Percentiles rank a stretch among this genome's conserved stretches.
Evolutionary conservation across 23 tunicate genomes (phyloP).

Genomic region (Diplosoma virens): DNA sequence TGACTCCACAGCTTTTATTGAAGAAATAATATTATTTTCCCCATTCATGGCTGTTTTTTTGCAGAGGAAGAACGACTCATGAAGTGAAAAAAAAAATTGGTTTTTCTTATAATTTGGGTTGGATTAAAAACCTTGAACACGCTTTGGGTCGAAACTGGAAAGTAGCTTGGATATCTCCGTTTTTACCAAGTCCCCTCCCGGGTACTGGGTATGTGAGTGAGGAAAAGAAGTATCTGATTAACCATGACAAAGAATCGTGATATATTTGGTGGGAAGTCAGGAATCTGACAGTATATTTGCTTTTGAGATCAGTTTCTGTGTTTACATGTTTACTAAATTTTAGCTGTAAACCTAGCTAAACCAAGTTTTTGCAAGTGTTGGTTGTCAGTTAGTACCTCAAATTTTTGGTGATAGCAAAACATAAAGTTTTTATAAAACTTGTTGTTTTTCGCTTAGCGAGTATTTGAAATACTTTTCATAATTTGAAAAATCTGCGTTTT

Average conservation of each 20-base stretch:
- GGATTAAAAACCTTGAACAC: slow-evolving; percentile 43
- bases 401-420: too few species aligned
- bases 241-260: slow-evolving; percentile 44
- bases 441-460: too few species aligned
- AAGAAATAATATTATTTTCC: not conserved
- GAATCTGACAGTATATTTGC: not conserved
- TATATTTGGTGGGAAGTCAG: not conserved
- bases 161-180: slow-evolving; percentile 79
- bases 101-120: slow-evolving; percentile 41
- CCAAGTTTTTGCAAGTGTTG: too few species aligned
- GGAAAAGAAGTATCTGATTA: slow-evolving; percentile 31
- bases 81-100: slow-evolving; percentile 58
- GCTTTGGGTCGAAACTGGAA: slow-evolving; percentile 93
- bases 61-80: slow-evolving; percentile 74
- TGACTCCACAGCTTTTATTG: not conserved
- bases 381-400: too few species aligned
- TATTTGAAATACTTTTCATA: too few species aligned
- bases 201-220: slow-evolving; percentile 65
- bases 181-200: slow-evolving; percentile 77
- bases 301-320: not conserved
- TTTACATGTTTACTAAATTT: too few species aligned
- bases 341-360: too few species aligned
- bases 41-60: too few species aligned
- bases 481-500: too few species aligned
- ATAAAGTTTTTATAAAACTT: too few species aligned